Conservation (phyloP, 1,140 invertebrate species). For the Colletes latitarsis region DNA sequence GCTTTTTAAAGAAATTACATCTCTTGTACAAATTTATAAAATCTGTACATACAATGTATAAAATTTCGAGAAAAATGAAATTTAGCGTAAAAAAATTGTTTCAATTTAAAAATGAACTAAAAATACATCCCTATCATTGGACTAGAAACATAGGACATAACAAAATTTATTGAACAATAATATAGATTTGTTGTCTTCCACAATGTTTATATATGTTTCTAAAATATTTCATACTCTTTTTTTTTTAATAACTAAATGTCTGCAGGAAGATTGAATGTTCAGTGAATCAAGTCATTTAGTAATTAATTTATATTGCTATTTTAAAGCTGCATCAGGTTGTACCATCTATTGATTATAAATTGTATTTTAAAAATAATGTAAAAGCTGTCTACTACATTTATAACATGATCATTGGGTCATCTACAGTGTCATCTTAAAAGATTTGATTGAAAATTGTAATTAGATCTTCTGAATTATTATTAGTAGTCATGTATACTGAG, state of each 20-base stretch:
- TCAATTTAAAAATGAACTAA: constrained; percentile 36
- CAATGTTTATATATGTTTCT: constrained; percentile 24
- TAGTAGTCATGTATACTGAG: constrained; percentile 14
- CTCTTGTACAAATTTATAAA: constrained; percentile 2
- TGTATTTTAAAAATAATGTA: constrained; percentile 41
- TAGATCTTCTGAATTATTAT: constrained; percentile 18
- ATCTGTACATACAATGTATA: constrained; percentile 9
- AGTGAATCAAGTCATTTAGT: constrained; percentile 17
- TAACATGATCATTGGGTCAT: constrained; percentile 5
- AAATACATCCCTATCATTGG: constrained; percentile 42
- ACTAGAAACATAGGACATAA: constrained; percentile 51
- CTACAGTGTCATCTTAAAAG: constrained; percentile 9
- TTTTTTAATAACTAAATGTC: constrained; percentile 31
- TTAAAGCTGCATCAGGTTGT: constrained; percentile 4
- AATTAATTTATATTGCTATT: constrained; percentile 24
- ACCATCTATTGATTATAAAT: constrained; percentile 14
- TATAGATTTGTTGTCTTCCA: constrained; percentile 25
- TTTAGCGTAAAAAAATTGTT: constrained; percentile 21
- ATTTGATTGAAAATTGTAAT: constrained; percentile 39
- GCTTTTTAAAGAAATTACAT: constrained; percentile 21
- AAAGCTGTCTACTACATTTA: constrained; percentile 37
- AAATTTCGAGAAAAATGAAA: constrained; percentile 20
- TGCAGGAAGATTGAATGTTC: constrained; percentile 17
- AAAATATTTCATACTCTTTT: constrained; percentile 29
- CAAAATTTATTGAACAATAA: constrained; percentile 34